Evolutionary conservation across 2,888 invertebrate species (phyloP), one percentile per base, ranked within the genome.

Genomic region (Villa cingulata): DNA sequence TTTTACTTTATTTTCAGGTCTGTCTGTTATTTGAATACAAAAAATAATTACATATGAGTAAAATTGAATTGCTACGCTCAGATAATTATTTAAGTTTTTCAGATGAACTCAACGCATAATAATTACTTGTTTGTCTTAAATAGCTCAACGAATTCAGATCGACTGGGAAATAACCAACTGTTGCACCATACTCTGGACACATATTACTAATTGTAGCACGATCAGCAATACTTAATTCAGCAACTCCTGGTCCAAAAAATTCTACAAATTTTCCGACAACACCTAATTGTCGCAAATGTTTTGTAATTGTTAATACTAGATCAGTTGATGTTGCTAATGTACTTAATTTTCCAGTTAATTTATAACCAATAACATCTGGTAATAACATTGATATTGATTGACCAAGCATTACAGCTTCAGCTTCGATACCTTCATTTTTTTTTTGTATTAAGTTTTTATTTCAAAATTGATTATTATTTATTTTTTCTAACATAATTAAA

Each of bases 201-300:
- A 98, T 97, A 72, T 98, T 98, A 55, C 94, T 88, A 46, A 98
- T 91, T 0, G 97, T 98, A 1, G 97, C 95, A 40, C 97, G 74
- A 72, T 98, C 97, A 0, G 97, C 96, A 51, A 98, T 91, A 47
- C 91, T 91, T 5, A 98, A 71, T 48, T 86, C 83, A 0, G 80
- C 69, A 4, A 96, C 91, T 3, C 97, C 97, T 0, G 91, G 84
- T 0, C 97, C 97, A 69, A 86, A 98, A 72, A 98, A 98, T 72
- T 98, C 97, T 6, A 98, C 97, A 72, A 98, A 97, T 63, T 97
- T 96, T 4, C 95, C 95, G 45, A 97, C 97, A 9, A 97, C 97
- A 37, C 97, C 97, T 42, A 95, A 66, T 57, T 90, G 85, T 16
- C 97, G 81, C 46, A 97, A 75, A 65, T 89, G 84, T 81, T 96